phyloP scores from a whole-genome alignment of 2,113 vertebrate species.

The Pedionomus torquatus region DNA sequence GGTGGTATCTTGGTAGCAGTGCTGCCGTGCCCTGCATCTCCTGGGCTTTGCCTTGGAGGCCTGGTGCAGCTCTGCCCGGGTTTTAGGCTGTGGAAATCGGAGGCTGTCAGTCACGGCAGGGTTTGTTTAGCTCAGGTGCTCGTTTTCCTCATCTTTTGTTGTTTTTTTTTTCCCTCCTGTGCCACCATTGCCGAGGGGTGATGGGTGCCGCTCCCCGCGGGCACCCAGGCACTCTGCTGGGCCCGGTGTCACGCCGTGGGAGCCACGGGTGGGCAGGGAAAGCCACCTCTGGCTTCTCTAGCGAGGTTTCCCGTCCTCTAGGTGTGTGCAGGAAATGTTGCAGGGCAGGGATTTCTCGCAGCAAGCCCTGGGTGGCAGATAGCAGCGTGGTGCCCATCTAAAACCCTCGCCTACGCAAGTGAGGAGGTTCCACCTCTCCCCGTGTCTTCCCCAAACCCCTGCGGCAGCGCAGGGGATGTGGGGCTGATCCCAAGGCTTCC shows the following conservation, averaged over 20 bases:
- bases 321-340: constrained; percentile 23
- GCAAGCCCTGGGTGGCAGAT: background rate
- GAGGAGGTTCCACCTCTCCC: background rate
- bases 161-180: background rate
- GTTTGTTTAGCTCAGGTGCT: background rate
- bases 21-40: background rate
- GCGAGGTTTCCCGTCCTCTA: background rate
- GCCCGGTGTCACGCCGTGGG: background rate
- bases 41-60: background rate
- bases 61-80: background rate
- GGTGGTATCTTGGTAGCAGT: background rate
- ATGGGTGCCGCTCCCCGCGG: background rate
- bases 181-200: background rate
- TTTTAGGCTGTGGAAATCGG: constrained; percentile 5
- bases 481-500: background rate
- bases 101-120: background rate
- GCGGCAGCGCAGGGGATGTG: rapidly evolving
- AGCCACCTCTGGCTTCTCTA: background rate
- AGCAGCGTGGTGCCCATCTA: background rate
- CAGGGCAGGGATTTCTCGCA: constrained; percentile 59
- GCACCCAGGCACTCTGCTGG: background rate
- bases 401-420: background rate
- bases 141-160: background rate
- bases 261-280: background rate
- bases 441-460: background rate